Evolutionary conservation across 2,888 invertebrate species (phyloP), one percentile per base, ranked within the genome.

Genomic region (Eremobia ochroleuca): DNA sequence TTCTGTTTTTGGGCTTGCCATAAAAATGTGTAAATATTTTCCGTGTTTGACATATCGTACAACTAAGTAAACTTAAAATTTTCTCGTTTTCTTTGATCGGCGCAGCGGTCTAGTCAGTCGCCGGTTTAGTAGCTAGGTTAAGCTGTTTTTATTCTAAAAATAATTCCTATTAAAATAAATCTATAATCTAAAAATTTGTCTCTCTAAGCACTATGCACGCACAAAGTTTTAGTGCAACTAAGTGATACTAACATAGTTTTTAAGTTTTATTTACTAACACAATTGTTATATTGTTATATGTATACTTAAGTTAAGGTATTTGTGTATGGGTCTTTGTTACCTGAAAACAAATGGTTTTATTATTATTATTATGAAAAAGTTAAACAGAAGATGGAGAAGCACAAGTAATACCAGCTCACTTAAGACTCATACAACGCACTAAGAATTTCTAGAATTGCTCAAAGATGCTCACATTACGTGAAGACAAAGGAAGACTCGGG

Each of bases 401-500:
- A 65, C 67, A 55, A 78, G 70, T 75, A 80, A 37, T 73, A 75
- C 71, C 75, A 79, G 28, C 73, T 66, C 67, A 72, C 64, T 79
- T 43, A 76, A 61, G 64, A 69, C 73, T 79, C 74, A 43, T 61
- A 83, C 64, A 85, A 84, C 72, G 75, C 79, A 86, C 79, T 86
- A 75, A 77, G 78, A 81, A 81, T 87, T 77, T 82, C 79, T 73
- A 69, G 81, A 84, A 82, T 84, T 82, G 79, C 76, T 84, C 79
- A 79, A 79, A 73, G 76, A 83, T 81, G 77, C 70, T 87, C 84
- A 59, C 64, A 70, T 88, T 82, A 83, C 85, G 11, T 31, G 77
- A 55, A 79, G 75, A 88, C 88, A 88, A 88, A 84, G 85, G 82
- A 40, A 62, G 81, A 61, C 72, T 87, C 87, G 66, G 34, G 71